Percentiles rank a stretch among this genome's conserved stretches.
Evolutionary conservation across 2,113 vertebrate species (phyloP).

Genomic region (Oplegnathus fasciatus): DNA sequence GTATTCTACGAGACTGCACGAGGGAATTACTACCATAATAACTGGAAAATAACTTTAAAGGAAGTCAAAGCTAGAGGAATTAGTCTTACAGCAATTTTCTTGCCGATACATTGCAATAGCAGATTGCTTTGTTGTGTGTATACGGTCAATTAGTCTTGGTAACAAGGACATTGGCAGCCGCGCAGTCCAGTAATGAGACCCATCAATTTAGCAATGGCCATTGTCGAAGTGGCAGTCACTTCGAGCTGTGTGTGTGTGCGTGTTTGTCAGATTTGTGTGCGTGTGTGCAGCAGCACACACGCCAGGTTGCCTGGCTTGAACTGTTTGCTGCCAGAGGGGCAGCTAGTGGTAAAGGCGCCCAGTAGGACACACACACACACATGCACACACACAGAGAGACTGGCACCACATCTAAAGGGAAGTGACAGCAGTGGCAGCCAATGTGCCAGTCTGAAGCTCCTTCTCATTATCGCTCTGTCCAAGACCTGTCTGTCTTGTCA

Average conservation of each 20-base stretch:
- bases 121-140: constrained; percentile 67
- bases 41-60: constrained; percentile 39
- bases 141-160: constrained; percentile 68
- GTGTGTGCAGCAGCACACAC: constrained; percentile 15
- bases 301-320: constrained; percentile 13
- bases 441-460: constrained; percentile 66
- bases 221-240: constrained; percentile 52
- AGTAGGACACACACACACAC: constrained; percentile 33
- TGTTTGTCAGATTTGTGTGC: constrained; percentile 5
- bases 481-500: constrained; percentile 69
- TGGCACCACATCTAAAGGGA: constrained; percentile 70
- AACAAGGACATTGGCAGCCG: constrained; percentile 53
- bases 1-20: neutral
- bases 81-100: constrained; percentile 25
- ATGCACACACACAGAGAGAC: constrained; percentile 33
- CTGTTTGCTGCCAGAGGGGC: constrained; percentile 45
- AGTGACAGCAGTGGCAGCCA: constrained; percentile 73
- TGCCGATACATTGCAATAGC: constrained; percentile 30
- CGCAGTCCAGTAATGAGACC: constrained; percentile 64
- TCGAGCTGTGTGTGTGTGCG: neutral
- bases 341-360: constrained; percentile 55
- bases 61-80: constrained; percentile 34
- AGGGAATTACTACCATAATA: neutral
- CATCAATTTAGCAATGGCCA: constrained; percentile 66
- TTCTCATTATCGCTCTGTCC: constrained; percentile 79